phyloP scores from a whole-genome alignment of 2,113 vertebrate genomes.

The Scortum barcoo region DNA sequence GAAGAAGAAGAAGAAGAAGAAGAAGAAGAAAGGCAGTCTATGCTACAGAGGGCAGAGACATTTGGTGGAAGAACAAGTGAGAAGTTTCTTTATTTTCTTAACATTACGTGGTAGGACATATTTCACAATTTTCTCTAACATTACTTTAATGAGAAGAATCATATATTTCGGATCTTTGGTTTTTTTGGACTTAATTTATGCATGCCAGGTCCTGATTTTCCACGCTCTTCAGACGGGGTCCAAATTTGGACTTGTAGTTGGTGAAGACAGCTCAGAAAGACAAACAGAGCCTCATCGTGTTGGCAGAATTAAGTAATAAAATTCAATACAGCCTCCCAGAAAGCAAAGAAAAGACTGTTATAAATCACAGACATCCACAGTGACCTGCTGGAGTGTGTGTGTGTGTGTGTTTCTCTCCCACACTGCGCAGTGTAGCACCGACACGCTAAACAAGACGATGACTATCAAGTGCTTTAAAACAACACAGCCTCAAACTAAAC shows the following conservation, averaged over 20 bases:
- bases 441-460: slow-evolving; percentile 53
- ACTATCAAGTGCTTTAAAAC: slow-evolving; percentile 71
- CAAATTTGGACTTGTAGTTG: slow-evolving; percentile 7
- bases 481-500: slow-evolving; percentile 71
- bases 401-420: slow-evolving; percentile 61
- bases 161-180: not conserved
- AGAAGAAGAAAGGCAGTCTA: not conserved
- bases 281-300: not conserved
- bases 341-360: slow-evolving; percentile 12
- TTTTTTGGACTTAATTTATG: not conserved
- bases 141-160: too few relatives aligned
- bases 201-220: not conserved
- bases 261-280: not conserved
- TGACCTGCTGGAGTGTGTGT: not conserved
- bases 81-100: too few relatives aligned
- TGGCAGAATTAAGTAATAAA: slow-evolving; percentile 3
- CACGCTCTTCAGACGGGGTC: not conserved
- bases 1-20: too few relatives aligned
- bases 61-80: not conserved
- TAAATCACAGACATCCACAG: slow-evolving; percentile 22
- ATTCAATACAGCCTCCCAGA: not conserved
- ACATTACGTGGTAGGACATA: too few relatives aligned
- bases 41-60: not conserved
- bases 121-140: too few relatives aligned
- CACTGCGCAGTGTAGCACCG: slow-evolving; percentile 19